phyloP scores from a whole-genome alignment of 2,888 invertebrate species.

The Eremobia ochroleuca region DNA sequence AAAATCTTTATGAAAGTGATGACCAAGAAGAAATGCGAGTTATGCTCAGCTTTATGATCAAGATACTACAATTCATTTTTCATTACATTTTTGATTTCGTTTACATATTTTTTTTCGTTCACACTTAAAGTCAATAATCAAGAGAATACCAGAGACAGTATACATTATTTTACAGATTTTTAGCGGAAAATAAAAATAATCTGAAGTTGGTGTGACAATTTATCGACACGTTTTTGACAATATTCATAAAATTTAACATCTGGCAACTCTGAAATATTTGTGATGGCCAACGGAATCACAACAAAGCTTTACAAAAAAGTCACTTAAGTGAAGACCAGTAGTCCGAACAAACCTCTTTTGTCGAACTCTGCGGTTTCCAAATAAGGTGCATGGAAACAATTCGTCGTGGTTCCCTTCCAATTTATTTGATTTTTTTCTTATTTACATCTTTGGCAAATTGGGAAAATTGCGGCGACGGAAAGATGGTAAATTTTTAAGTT shows the following conservation, averaged over 20 bases:
- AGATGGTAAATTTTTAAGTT: constrained; percentile 74
- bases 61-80: neutral
- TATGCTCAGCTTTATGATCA: too few species aligned
- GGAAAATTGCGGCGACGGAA: constrained; percentile 77
- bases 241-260: constrained; percentile 12
- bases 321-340: constrained; percentile 87
- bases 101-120: too few species aligned
- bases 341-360: constrained; percentile 78
- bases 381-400: constrained; percentile 80
- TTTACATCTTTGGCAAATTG: constrained; percentile 82
- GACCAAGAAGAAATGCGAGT: too few species aligned
- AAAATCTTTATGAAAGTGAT: neutral
- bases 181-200: neutral
- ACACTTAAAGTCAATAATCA: neutral
- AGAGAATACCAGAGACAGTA: neutral
- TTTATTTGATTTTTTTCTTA: constrained; percentile 70
- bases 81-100: too few species aligned
- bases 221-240: neutral
- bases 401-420: constrained; percentile 73
- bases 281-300: constrained; percentile 53
- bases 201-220: neutral
- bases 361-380: constrained; percentile 76
- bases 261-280: constrained; percentile 57
- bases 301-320: constrained; percentile 68
- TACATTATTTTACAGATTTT: neutral